Percentiles rank a stretch among this genome's conserved stretches.
Evolutionary conservation across 2,113 vertebrate species (phyloP).

Genomic region (Pangasianodon hypophthalmus): DNA sequence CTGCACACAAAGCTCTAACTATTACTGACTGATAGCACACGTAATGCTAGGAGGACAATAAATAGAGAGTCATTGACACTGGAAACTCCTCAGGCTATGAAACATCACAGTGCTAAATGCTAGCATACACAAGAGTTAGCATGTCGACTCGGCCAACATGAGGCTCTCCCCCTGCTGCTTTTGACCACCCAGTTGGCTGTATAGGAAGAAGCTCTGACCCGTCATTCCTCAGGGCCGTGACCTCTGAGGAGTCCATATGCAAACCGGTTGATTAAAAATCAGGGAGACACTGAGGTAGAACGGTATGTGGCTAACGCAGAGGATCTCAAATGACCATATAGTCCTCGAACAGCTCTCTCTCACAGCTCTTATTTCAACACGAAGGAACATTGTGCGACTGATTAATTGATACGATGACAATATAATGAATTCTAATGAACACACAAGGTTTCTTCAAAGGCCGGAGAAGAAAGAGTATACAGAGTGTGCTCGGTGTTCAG

Average conservation of each 20-base stretch:
- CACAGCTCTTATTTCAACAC: slow-evolving; percentile 42
- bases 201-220: slow-evolving; percentile 49
- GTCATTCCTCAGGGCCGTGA: slow-evolving; percentile 36
- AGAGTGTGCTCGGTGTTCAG: background rate
- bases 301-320: slow-evolving; percentile 46
- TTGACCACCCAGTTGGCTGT: slow-evolving; percentile 56
- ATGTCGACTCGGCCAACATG: background rate
- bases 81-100: slow-evolving; percentile 47
- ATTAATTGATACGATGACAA: slow-evolving; percentile 53
- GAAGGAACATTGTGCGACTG: slow-evolving; percentile 37
- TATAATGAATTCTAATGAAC: slow-evolving; percentile 51
- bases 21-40: slow-evolving; percentile 51
- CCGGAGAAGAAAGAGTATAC: slow-evolving; percentile 7
- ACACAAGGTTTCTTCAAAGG: slow-evolving; percentile 20
- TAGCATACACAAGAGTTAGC: slow-evolving; percentile 30
- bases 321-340: slow-evolving; percentile 44
- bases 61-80: slow-evolving; percentile 42
- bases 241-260: slow-evolving; percentile 52
- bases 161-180: background rate
- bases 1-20: slow-evolving; percentile 56
- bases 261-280: slow-evolving; percentile 62
- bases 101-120: slow-evolving; percentile 21
- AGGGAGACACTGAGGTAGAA: slow-evolving; percentile 53
- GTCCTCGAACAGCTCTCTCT: slow-evolving; percentile 23
- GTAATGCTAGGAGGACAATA: slow-evolving; percentile 48